These are phyloP conservation scores for Tetramorium simillimum DNA, from an alignment of 1,140 invertebrate genomes.

Conservation along the genomic window DNA sequence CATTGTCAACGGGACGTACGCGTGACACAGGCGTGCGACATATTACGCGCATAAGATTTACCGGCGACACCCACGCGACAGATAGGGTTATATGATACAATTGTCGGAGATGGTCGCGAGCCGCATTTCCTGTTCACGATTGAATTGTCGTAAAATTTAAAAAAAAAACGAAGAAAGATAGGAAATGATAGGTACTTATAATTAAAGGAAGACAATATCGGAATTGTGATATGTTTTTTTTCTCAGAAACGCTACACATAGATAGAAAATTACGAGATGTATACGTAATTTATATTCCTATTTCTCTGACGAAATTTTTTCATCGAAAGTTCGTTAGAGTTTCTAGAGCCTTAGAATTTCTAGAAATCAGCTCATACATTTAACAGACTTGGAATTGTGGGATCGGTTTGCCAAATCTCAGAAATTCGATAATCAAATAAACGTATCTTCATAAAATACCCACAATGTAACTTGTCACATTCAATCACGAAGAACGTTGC, in stretches of 20 bases:
- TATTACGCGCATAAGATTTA: slow-evolving; percentile 77
- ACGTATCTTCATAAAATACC: not conserved
- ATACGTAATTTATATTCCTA: not conserved
- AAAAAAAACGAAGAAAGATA: not conserved
- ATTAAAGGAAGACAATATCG: not conserved
- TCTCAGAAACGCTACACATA: not conserved
- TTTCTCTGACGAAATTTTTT: not conserved
- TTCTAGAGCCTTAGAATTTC: too few species aligned
- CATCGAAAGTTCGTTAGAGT: not conserved
- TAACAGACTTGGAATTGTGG: not conserved
- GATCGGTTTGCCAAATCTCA: not conserved
- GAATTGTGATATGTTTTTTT: not conserved
- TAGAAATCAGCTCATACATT: not conserved
- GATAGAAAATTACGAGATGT: not conserved
- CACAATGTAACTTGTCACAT: not conserved
- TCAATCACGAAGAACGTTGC: not conserved
- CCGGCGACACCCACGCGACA: slow-evolving; percentile 78
- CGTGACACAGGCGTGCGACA: slow-evolving; percentile 77
- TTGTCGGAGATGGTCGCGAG: not conserved
- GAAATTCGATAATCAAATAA: not conserved
- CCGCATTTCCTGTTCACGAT: slow-evolving; percentile 22
- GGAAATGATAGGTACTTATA: not conserved
- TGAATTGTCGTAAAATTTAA: not conserved
- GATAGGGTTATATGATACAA: slow-evolving; percentile 69
- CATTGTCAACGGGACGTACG: slow-evolving; percentile 49